Percentiles rank a stretch among this genome's conserved stretches.
phyloP scores from a whole-genome alignment of 92 coral and sea anemone genomes.

The Isaurus tuberculatus region DNA sequence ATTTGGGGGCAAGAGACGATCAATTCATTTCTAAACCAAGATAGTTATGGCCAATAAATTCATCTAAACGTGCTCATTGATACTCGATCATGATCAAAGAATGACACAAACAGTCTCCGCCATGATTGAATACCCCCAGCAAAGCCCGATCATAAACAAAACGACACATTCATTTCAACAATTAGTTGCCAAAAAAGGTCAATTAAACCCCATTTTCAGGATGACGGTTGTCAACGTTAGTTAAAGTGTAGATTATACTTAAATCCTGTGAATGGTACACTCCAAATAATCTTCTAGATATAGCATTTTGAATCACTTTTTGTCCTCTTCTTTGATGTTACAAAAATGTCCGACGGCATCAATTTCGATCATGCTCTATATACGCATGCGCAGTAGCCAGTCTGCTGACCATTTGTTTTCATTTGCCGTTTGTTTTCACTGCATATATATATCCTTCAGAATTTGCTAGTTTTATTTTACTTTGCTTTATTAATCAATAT shows the following conservation, averaged over 20 bases:
- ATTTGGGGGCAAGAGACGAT: neutral
- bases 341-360: constrained; percentile 56
- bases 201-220: neutral
- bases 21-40: neutral
- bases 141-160: constrained; percentile 22
- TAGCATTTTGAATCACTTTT: constrained; percentile 86
- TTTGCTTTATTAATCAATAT: neutral
- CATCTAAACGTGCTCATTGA: neutral
- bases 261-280: constrained; percentile 67
- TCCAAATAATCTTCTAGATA: constrained; percentile 96
- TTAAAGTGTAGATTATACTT: constrained; percentile 15
- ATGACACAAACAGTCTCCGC: neutral
- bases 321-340: constrained; percentile 47
- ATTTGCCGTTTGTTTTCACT: neutral
- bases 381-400: constrained; percentile 58
- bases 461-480: neutral
- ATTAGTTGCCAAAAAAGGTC: neutral
- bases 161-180: constrained; percentile 6
- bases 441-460: too few species aligned
- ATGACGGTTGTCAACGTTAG: neutral
- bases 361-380: constrained; percentile 13
- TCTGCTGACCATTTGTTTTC: constrained; percentile 71
- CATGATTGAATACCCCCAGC: constrained; percentile 42
- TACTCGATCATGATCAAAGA: neutral
- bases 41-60: neutral